These are phyloP conservation scores for Gallinago solitaria DNA, from an alignment of 2,797 vertebrate genomes.

Conservation along the genomic window DNA sequence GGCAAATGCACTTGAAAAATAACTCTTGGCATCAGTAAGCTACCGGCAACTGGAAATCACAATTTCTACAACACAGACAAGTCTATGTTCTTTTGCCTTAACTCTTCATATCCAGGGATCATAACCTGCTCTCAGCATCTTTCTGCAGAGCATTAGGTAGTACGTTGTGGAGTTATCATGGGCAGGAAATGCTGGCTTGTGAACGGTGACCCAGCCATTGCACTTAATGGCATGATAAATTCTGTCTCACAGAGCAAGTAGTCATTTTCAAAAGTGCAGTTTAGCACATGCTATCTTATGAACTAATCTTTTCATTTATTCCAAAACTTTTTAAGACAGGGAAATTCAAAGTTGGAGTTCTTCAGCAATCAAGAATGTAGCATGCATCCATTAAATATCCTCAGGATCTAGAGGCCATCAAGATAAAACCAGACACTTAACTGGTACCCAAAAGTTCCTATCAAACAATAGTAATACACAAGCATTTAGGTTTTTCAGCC, in stretches of 20 bases:
- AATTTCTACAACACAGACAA: background rate
- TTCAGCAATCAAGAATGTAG: background rate
- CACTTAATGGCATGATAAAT: background rate
- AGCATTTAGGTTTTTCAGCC: background rate
- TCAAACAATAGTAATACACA: background rate
- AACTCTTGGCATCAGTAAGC: background rate
- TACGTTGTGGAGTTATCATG: background rate
- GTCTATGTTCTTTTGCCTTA: background rate
- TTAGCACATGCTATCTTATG: background rate
- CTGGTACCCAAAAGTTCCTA: background rate
- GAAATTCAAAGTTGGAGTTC: background rate
- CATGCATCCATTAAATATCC: background rate
- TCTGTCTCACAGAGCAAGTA: background rate
- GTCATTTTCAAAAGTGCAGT: background rate
- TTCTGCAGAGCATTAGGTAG: background rate
- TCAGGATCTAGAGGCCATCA: background rate
- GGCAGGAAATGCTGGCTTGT: background rate
- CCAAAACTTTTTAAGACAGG: background rate
- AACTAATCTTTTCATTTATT: background rate
- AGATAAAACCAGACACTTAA: background rate
- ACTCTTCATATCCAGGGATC: background rate
- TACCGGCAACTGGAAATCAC: background rate
- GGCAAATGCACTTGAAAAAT: background rate
- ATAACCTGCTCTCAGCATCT: background rate
- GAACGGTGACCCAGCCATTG: background rate